Conservation (phyloP, 2,797 vertebrate species). For the Todus mexicanus region DNA sequence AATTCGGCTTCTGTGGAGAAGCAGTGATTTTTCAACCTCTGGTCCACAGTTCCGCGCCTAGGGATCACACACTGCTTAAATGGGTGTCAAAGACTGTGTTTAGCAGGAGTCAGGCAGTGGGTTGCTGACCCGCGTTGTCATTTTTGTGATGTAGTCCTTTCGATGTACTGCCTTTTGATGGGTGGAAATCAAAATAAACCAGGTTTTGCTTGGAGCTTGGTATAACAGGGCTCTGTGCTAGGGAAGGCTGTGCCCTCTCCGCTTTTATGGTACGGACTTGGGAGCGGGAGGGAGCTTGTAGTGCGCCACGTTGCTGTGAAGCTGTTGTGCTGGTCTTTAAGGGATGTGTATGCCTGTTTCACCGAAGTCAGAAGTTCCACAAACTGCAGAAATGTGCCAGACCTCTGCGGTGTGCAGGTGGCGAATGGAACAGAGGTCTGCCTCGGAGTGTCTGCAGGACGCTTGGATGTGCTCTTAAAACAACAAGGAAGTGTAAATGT, state of each 20-base stretch:
- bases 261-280: rapidly evolving
- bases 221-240: background rate
- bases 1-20: background rate
- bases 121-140: background rate
- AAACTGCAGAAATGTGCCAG: background rate
- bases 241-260: background rate
- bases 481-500: background rate
- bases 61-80: background rate
- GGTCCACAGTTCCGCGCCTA: background rate
- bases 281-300: background rate
- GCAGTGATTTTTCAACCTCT: background rate
- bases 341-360: too few species aligned
- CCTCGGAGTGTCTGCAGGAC: rapidly evolving
- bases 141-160: background rate
- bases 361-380: background rate
- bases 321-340: background rate
- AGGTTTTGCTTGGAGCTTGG: background rate
- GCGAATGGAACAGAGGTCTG: background rate
- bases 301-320: background rate
- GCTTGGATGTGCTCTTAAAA: background rate
- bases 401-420: background rate
- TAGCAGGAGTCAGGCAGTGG: background rate
- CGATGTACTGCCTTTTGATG: background rate
- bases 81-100: background rate
- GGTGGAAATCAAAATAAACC: background rate